Percentiles rank a stretch among this genome's conserved stretches.
These are phyloP conservation scores for Stictonetta naevosa DNA, from an alignment of 2,113 vertebrate species.

Conservation along the genomic window DNA sequence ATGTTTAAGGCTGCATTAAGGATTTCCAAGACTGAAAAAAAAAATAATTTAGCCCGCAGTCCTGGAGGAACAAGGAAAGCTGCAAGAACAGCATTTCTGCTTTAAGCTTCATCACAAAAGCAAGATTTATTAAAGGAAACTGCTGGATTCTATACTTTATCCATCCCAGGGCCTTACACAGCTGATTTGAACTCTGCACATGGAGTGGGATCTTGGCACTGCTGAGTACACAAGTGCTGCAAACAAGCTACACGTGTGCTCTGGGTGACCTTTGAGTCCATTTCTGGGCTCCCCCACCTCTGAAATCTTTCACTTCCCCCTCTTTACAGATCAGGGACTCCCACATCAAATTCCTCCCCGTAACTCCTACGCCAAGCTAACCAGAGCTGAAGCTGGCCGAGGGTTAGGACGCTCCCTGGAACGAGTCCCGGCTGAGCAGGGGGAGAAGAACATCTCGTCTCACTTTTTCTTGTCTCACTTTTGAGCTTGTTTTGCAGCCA, in stretches of 20 bases:
- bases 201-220: not conserved
- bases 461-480: no score
- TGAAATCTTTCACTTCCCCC: not conserved
- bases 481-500: not conserved
- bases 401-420: not conserved
- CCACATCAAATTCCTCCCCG: not conserved
- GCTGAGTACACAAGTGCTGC: not conserved
- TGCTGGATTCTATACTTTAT: not conserved
- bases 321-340: not conserved
- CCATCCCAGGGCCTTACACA: not conserved
- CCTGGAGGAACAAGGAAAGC: not conserved
- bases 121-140: not conserved
- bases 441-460: not conserved
- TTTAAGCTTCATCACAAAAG: not conserved
- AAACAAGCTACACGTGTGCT: not conserved
- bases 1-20: not conserved
- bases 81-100: not conserved
- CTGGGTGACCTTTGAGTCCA: not conserved
- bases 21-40: not conserved
- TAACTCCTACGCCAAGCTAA: not conserved
- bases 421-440: not conserved
- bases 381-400: not conserved
- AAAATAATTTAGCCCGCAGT: not conserved
- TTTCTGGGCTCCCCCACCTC: not conserved
- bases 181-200: not conserved